phyloP scores from a whole-genome alignment of 2,888 invertebrate genomes.

The Nephrotoma guestfalica region DNA sequence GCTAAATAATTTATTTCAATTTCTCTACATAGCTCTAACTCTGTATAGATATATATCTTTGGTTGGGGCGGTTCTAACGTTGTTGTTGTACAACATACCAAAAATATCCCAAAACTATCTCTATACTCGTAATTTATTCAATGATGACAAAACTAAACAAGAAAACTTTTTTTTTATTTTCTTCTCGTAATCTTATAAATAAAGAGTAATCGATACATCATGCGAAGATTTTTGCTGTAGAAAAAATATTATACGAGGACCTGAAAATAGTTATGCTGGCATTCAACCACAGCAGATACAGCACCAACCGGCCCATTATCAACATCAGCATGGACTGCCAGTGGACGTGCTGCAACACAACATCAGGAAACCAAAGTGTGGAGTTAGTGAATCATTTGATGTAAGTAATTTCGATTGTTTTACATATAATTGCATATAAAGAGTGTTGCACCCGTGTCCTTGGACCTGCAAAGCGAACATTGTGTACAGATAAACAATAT shows the following conservation, averaged over 20 bases:
- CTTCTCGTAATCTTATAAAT: neutral
- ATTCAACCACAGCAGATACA: neutral
- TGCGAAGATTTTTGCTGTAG: slow-evolving; percentile 3
- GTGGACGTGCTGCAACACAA: neutral
- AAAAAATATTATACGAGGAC: neutral
- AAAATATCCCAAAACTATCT: neutral
- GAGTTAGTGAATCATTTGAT: neutral
- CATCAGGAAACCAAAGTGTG: neutral
- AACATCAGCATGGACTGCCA: neutral
- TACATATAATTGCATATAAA: neutral
- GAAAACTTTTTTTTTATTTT: neutral
- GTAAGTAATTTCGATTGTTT: neutral
- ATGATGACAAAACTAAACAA: neutral
- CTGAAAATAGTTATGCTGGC: neutral
- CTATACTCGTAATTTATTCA: neutral
- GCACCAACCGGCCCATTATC: neutral
- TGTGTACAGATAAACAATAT: too few relatives aligned
- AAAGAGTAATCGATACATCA: slow-evolving; percentile 1
- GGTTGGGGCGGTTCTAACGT: neutral
- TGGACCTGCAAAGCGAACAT: too few relatives aligned
- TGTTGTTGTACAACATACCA: neutral
- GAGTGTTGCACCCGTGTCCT: too few relatives aligned
- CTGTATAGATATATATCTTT: neutral
- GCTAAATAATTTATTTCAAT: neutral
- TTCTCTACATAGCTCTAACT: neutral